Evolutionary conservation across 1,140 invertebrate species (phyloP), one percentile per base, ranked within the genome.

Genomic region (Nasonia vitripennis): DNA sequence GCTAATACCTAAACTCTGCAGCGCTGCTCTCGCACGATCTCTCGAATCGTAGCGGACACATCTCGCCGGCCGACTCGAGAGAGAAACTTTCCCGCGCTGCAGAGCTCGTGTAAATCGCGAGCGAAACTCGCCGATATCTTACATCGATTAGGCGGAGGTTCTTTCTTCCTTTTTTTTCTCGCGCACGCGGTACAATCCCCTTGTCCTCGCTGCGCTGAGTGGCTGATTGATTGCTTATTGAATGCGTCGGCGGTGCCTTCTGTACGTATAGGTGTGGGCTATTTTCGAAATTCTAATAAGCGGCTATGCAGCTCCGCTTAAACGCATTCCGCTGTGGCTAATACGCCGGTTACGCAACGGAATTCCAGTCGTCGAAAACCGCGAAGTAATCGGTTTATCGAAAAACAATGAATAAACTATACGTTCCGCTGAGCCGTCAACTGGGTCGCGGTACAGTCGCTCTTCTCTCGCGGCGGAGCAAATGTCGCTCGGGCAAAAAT

Each of bases 51-150:
- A n/a, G 23, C 45, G 41, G 67, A 71, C 51, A 62, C 27, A 55
- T 73, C 45, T 27, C 78, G 6, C 5, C 51, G 74, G 7, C 11
- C 27, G 75, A 45, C 41, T 45, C 9, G n/a, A 20, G 75, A 7
- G 20, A 48, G 62, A 23, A 55, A 55, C 80, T 83, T 62, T 83
- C 81, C 73, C 81, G 81, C 81, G 71, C 48, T 62, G 51, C 51
- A 55, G 78, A 6, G 34, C 68, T 31, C 41, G 31, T 68, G 55
- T 68, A 80, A 80, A 80, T 68, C 55, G 68, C 68, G 23, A 17
- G 31, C 27, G 20, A n/a, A 7, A 31, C 55, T 17, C 41, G 78
- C 41, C 79, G 68, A 81, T 81, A 80, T 45, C 34, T 80, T 31
- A 51, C 78, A 14, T 31, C 67, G 79, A 71, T 81, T 70, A 81